Evolutionary conservation across 2,113 vertebrate genomes (phyloP).

Genomic region (Lagenorhynchus albirostris): DNA sequence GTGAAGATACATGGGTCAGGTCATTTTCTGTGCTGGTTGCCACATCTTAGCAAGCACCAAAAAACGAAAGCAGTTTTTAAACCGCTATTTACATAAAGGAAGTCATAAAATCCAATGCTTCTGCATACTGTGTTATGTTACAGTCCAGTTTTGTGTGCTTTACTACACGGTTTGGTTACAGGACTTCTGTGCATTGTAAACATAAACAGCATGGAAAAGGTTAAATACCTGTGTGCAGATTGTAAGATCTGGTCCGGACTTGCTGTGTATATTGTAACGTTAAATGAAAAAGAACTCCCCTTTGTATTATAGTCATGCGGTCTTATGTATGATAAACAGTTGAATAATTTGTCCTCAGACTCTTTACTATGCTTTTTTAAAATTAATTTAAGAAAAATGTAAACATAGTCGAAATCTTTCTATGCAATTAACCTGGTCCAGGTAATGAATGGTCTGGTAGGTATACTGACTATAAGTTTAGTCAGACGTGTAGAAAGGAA

Average conservation of each 20-base stretch:
- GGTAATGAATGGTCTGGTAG: slow-evolving; percentile 81
- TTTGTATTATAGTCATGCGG: slow-evolving; percentile 99
- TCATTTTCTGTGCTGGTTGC: slow-evolving; percentile 74
- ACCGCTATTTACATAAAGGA: slow-evolving; percentile 74
- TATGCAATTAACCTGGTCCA: slow-evolving; percentile 83
- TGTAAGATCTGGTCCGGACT: slow-evolving; percentile 99
- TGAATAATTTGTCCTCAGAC: slow-evolving; percentile 97
- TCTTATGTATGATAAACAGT: slow-evolving; percentile 99
- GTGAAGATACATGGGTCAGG: slow-evolving; percentile 71
- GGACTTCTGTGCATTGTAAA: slow-evolving; percentile 99
- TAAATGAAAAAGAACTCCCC: slow-evolving; percentile 93
- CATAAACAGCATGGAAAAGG: slow-evolving; percentile 99
- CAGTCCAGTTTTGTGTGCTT: slow-evolving; percentile 95
- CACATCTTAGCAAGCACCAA: slow-evolving; percentile 83
- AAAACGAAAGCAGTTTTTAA: slow-evolving; percentile 80
- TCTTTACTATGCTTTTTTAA: slow-evolving; percentile 91
- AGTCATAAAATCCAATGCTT: slow-evolving; percentile 81
- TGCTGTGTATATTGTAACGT: slow-evolving; percentile 99
- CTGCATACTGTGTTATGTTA: slow-evolving; percentile 87
- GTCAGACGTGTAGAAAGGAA: slow-evolving; percentile 70
- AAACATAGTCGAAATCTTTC: slow-evolving; percentile 81
- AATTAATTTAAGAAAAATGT: slow-evolving; percentile 83
- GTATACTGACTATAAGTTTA: slow-evolving; percentile 76
- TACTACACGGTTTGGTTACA: slow-evolving; percentile 96
- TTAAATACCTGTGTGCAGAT: slow-evolving; percentile 99